Evolutionary conservation across 2,888 invertebrate genomes (phyloP).

Genomic region (Parnassius apollo): DNA sequence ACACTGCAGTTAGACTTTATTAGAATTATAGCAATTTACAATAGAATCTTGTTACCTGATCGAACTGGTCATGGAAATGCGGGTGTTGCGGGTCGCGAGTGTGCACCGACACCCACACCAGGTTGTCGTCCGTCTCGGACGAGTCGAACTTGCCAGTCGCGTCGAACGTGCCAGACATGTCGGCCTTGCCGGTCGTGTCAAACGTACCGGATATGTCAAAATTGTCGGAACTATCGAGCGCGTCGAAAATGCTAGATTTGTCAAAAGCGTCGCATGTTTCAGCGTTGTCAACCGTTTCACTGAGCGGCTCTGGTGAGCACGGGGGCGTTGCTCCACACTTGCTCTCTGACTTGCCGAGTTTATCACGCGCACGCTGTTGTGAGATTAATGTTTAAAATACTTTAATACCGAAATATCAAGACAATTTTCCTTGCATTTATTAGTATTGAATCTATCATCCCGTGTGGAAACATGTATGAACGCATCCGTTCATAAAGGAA

Average conservation of each 20-base stretch:
- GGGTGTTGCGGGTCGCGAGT: constrained; percentile 85
- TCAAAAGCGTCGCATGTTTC: constrained; percentile 5
- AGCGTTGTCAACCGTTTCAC: constrained; percentile 5
- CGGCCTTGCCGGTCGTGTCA: constrained; percentile 8
- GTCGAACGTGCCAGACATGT: constrained; percentile 17
- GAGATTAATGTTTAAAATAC: neutral
- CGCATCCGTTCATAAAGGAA: too few relatives aligned
- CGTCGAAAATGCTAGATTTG: neutral
- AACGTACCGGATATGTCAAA: constrained; percentile 11
- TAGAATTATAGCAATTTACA: too few relatives aligned
- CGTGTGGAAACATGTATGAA: too few relatives aligned
- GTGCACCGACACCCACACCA: constrained; percentile 87
- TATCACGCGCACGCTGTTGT: constrained; percentile 16
- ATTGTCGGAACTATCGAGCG: neutral
- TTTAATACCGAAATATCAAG: too few relatives aligned
- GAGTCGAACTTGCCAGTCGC: neutral
- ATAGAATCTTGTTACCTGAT: constrained; percentile 60
- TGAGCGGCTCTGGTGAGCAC: constrained; percentile 24
- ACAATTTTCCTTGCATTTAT: too few relatives aligned
- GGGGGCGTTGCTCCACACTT: constrained; percentile 83
- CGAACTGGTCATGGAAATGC: constrained; percentile 83
- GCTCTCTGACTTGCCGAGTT: constrained; percentile 48
- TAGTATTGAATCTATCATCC: too few relatives aligned
- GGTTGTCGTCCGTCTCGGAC: constrained; percentile 75
- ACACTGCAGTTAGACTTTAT: too few relatives aligned